Evolutionary conservation across 2,888 invertebrate genomes (phyloP), one percentile per base, ranked within the genome.

Genomic region (Epistrophe eligans): DNA sequence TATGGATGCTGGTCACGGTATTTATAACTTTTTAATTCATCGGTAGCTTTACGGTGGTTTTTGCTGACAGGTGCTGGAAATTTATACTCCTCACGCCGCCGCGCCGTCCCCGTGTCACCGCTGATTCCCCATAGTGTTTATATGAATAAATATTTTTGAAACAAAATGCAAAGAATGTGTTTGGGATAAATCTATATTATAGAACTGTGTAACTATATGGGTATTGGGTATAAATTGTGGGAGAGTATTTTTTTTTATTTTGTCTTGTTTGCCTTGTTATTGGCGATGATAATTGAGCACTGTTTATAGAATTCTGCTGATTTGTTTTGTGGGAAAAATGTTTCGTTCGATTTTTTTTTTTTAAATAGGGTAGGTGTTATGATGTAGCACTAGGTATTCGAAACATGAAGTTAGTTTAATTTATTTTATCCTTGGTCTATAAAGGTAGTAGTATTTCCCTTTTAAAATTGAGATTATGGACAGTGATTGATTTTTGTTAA

Each of bases 21-120:
- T 85, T 82, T 85, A 82, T 85, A 77, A 77, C 62, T 71, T 82
- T 85, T 81, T 77, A 81, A 70, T 81, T 77, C 73, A 67, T 77
- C 71, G 62, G 81, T 82, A 77, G 77, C 82, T 77, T 81, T 82
- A 73, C 70, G 74, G 77, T 57, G 82, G 82, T 74, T 85, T 77
- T 80, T 77, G 73, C 85, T 85, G 85, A 85, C 82, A 85, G 85
- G 74, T 85, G 85, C 74, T 52, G 70, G 35, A 77, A 74, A 85
- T 85, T 85, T 85, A 85, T 85, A 64, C 70, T 72, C 55, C 40
- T 52, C 58, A 19, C 38, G 9, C 40, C 17, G 11, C 7, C 35
- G 10, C 57, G 57, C 7, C 58, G 2, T 5, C 2, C 5, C 28
- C 28, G 5, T 5, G 28, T 1, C 6, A 0, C 6, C 35, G 19